Conservation (phyloP, 2,888 invertebrate species). For the Oligia latruncula region DNA sequence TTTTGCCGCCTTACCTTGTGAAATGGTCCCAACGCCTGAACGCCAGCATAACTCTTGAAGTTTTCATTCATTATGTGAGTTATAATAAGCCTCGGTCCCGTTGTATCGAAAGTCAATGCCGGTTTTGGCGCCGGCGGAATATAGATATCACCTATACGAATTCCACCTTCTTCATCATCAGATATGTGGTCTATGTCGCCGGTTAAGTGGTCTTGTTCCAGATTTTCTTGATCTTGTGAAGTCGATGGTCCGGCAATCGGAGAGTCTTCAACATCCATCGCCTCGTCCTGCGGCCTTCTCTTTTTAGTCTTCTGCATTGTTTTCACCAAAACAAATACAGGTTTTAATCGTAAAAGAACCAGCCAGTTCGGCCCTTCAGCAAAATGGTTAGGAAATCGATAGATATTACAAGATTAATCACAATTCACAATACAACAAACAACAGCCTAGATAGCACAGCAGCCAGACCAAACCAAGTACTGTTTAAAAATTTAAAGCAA, state of each 20-base stretch:
- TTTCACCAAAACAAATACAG: not conserved
- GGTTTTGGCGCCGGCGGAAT: conserved; percentile 94
- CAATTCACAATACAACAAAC: no score
- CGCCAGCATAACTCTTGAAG: conserved; percentile 98
- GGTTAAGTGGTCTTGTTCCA: conserved; percentile 39
- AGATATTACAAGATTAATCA: not conserved
- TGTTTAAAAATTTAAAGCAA: not conserved
- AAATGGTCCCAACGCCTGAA: conserved; percentile 96
- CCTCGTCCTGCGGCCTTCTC: conserved; percentile 77
- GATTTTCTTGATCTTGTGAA: conserved; percentile 59
- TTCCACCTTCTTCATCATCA: conserved; percentile 92
- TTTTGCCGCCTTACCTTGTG: conserved; percentile 93
- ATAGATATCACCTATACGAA: conserved; percentile 94
- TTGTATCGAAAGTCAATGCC: conserved; percentile 92
- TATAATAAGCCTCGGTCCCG: conserved; percentile 96
- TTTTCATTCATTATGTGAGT: conserved; percentile 97
- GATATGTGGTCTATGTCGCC: conserved; percentile 85
- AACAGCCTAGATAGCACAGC: not conserved
- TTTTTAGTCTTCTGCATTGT: conserved; percentile 79
- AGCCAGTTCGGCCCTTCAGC: not conserved
- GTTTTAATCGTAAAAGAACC: not conserved
- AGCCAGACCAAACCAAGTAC: not conserved
- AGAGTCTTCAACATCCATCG: conserved; percentile 83
- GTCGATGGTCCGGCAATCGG: conserved; percentile 63
- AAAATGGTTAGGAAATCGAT: not conserved